phyloP scores from a whole-genome alignment of 2,113 vertebrate species.

The Melanostigma gelatinosum region DNA sequence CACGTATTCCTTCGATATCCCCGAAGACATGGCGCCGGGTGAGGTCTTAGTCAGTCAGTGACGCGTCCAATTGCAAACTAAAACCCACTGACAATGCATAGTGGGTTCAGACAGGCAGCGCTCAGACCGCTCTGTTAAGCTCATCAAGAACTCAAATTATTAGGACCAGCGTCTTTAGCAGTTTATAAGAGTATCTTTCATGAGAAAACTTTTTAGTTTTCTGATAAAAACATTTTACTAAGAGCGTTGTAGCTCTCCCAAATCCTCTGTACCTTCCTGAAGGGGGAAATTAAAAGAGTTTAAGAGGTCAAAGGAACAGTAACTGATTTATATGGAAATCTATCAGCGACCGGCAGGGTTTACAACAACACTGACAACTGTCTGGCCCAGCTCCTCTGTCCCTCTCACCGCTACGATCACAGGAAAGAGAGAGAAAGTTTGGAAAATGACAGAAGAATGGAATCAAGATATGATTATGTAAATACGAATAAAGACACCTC shows the following conservation, averaged over 20 bases:
- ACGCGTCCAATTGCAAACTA: not conserved
- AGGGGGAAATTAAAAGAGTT: constrained; percentile 43
- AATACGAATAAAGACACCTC: constrained; percentile 24
- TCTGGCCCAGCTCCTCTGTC: constrained; percentile 15
- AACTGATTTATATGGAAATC: constrained; percentile 64
- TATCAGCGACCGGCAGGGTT: constrained; percentile 53
- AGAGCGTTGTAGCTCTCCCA: constrained; percentile 6
- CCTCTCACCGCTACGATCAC: constrained; percentile 6
- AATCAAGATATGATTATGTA: constrained; percentile 16
- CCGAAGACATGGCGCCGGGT: constrained; percentile 93
- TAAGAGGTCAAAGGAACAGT: constrained; percentile 43
- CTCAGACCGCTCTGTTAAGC: constrained; percentile 41
- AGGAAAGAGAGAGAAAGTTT: not conserved
- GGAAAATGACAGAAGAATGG: constrained; percentile 19
- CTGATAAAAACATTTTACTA: constrained; percentile 15
- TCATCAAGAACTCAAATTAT: constrained; percentile 43
- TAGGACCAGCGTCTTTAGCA: constrained; percentile 16
- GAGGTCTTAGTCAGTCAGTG: constrained; percentile 24
- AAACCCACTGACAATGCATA: not conserved
- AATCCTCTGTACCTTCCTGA: constrained; percentile 41
- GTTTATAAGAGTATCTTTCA: not conserved
- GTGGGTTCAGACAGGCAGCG: not conserved
- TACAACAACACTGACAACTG: constrained; percentile 50
- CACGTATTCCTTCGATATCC: constrained; percentile 94
- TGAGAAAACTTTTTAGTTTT: not conserved